These are phyloP conservation scores for Oenanthe melanoleuca DNA, from an alignment of 2,113 vertebrate genomes.

Conservation along the genomic window DNA sequence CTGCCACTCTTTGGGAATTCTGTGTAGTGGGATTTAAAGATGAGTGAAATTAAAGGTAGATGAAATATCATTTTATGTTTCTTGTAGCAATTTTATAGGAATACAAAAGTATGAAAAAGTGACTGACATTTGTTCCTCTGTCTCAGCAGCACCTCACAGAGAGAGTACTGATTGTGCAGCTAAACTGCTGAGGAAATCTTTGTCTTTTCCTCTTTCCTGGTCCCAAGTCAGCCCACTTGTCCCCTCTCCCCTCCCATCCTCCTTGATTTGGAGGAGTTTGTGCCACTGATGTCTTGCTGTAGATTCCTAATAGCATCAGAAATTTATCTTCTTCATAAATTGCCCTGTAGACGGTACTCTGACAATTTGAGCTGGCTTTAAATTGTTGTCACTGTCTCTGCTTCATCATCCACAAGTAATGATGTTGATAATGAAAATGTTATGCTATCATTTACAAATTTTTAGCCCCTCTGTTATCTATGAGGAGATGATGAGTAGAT, in stretches of 20 bases:
- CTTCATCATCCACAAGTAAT: slow-evolving; percentile 47
- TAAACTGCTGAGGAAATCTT: neutral
- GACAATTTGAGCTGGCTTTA: neutral
- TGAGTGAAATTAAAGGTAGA: neutral
- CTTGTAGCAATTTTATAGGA: neutral
- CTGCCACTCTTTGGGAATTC: neutral
- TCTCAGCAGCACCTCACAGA: neutral
- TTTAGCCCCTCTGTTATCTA: neutral
- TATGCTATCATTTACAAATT: slow-evolving; percentile 27
- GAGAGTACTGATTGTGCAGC: neutral
- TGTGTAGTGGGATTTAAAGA: neutral
- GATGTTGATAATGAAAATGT: slow-evolving; percentile 50
- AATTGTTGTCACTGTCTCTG: slow-evolving; percentile 39
- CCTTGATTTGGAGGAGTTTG: neutral
- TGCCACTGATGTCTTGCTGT: neutral
- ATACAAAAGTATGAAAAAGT: neutral
- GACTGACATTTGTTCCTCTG: neutral
- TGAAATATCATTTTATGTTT: neutral
- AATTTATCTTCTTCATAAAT: slow-evolving; percentile 31
- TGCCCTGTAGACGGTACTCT: neutral
- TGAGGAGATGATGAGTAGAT: neutral
- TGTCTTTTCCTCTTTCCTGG: neutral
- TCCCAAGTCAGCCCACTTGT: neutral
- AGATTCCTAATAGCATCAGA: neutral
- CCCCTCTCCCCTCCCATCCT: neutral